Percentiles rank a stretch among this genome's conserved stretches.
phyloP scores from a whole-genome alignment of 2,797 vertebrate species.

The Otus scops region DNA sequence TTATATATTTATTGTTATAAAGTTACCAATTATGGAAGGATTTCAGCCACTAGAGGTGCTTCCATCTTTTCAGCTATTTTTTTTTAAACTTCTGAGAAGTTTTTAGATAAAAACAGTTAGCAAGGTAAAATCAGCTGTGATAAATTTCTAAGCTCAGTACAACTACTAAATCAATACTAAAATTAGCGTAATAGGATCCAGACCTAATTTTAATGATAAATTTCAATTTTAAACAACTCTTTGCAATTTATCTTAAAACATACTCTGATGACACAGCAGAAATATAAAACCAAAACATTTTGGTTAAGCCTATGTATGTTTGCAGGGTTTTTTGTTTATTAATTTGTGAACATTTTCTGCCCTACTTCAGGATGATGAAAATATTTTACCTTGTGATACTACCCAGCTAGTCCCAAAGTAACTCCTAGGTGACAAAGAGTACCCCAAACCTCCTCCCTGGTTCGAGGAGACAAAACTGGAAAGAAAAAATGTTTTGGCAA shows the following conservation, averaged over 20 bases:
- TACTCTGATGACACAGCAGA: neutral
- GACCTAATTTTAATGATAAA: neutral
- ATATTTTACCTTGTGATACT: neutral
- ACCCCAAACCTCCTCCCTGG: neutral
- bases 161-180: neutral
- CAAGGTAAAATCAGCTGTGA: neutral
- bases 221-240: neutral
- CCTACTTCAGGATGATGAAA: neutral
- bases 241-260: neutral
- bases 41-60: neutral
- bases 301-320: fast-evolving
- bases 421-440: neutral
- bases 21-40: neutral
- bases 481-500: neutral
- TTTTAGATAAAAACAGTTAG: neutral
- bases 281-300: neutral
- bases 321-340: neutral
- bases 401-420: neutral
- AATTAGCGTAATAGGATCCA: neutral
- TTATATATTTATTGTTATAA: neutral
- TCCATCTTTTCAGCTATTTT: neutral
- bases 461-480: neutral
- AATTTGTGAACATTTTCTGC: neutral
- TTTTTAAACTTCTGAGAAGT: neutral
- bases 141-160: neutral